Base-by-base conservation (phyloP, 1,140 invertebrate species). In the Odontomachus brunneus region DNA sequence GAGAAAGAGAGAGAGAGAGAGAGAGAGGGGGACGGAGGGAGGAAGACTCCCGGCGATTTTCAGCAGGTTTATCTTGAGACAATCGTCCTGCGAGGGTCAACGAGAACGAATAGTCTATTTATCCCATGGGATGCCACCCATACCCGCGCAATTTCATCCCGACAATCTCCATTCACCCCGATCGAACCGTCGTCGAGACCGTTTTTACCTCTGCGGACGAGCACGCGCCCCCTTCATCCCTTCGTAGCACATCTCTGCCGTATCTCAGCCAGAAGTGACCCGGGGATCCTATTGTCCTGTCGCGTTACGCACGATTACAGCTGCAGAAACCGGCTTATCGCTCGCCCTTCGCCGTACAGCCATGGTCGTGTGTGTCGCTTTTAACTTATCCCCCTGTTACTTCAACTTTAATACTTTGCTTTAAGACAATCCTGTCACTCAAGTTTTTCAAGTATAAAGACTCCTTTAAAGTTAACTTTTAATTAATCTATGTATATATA, bases 61-160 rank as follows among this genome's bases (percentile, higher is more conserved):
- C 67, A 73, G 73, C 63, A 71, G 69, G 62, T 87, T 88, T 88
- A 86, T 86, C 69, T 80, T 22, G 74, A 51, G 69, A 65, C 38
- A 86, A 75, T 69, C 59, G 44, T 59, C 26, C n/a, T 44, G 55
- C 38, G 38, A 80, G 69, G 81, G 81, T 86, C 86, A 76, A 63
- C 67, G 19, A 24, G 12, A 82, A 55, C 74, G 48, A 65, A 75
- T 44, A 49, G 76, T 86, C 73, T 86, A 86, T 84, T 83, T 86
- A 83, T 80, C 86, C 81, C 84, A 84, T n/a, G 86, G 84, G 81
- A 87, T 84, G 69, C 67, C 62, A 69, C 62, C 67, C 71, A 57
- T 74, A 62, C 62, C 19, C 59, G 62, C 57, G 62, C 84, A 84
- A 87, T 87, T 86, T 84, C 82, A 76, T 76, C 63, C 74, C 60